Evolutionary conservation across 1,140 invertebrate species (phyloP).

Genomic region (Ceratina japonica): DNA sequence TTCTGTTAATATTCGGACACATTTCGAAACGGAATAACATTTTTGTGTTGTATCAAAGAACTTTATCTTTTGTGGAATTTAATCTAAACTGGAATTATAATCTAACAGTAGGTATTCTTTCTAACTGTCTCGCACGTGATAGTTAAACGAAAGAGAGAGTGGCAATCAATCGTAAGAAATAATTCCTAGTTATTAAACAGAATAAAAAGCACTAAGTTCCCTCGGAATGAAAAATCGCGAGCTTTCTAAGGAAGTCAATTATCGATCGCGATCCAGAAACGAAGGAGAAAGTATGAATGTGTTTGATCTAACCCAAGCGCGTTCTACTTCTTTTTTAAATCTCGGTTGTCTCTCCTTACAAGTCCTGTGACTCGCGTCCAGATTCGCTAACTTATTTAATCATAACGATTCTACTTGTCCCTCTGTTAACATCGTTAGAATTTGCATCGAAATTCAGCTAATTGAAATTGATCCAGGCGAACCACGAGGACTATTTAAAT

Average conservation of each 20-base stretch:
- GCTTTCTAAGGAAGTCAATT: conserved; percentile 54
- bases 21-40: too few species aligned
- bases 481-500: conserved; percentile 31
- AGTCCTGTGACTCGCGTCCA: background rate
- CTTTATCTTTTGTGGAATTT: too few species aligned
- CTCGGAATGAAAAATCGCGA: background rate
- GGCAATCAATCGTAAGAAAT: conserved; percentile 17
- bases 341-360: background rate
- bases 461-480: conserved; percentile 12
- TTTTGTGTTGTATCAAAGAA: too few species aligned
- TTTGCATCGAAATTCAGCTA: background rate
- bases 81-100: too few species aligned
- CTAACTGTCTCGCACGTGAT: background rate
- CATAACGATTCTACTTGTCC: too few species aligned
- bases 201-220: background rate
- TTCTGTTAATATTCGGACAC: too few species aligned
- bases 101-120: too few species aligned
- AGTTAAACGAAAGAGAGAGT: conserved; percentile 58
- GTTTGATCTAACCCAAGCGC: conserved; percentile 36
- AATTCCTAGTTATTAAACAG: background rate
- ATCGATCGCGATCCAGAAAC: conserved; percentile 35
- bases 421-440: background rate
- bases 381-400: background rate
- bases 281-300: conserved; percentile 55
- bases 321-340: conserved; percentile 13